A percentile compares a stretch with the other conserved stretches of the same genome.
Evolutionary conservation across 2,797 vertebrate species (phyloP).

Genomic region (Cyprinodon diabolis): DNA sequence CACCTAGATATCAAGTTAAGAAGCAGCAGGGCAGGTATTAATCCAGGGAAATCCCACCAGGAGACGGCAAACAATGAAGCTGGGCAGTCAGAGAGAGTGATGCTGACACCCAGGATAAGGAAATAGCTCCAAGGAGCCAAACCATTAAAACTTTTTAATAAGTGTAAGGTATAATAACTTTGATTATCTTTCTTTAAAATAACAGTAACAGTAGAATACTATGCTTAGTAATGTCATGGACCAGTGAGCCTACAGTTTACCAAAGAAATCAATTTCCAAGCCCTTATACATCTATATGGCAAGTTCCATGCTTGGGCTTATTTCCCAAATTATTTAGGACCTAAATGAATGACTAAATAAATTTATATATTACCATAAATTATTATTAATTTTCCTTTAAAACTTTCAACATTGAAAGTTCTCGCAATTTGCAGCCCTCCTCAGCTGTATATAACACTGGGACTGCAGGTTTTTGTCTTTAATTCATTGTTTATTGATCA

Average conservation of each 20-base stretch:
- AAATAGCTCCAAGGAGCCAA: constrained; percentile 2
- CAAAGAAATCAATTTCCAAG: not conserved
- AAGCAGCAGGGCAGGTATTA: constrained; percentile 34
- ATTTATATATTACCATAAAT: not conserved
- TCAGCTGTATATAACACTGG: too few species aligned
- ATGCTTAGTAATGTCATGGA: constrained; percentile 12
- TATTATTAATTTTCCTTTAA: too few species aligned
- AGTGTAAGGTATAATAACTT: not conserved
- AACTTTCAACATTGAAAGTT: too few species aligned
- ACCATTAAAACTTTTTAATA: not conserved
- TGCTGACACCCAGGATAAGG: not conserved
- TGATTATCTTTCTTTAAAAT: constrained; percentile 31
- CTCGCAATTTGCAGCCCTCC: too few species aligned
- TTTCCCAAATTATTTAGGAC: not conserved
- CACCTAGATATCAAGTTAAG: constrained; percentile 9
- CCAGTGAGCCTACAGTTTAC: not conserved
- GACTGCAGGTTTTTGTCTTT: too few species aligned
- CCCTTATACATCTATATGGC: not conserved
- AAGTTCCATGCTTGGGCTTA: not conserved
- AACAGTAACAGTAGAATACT: constrained; percentile 14
- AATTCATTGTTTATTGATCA: too few species aligned
- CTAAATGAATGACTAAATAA: not conserved
- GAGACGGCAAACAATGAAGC: constrained; percentile 5
- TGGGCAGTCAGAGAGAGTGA: not conserved
- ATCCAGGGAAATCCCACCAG: constrained; percentile 14